Base-by-base conservation (phyloP, 2,797 vertebrate genomes). In the Sebastes taczanowskii region DNA sequence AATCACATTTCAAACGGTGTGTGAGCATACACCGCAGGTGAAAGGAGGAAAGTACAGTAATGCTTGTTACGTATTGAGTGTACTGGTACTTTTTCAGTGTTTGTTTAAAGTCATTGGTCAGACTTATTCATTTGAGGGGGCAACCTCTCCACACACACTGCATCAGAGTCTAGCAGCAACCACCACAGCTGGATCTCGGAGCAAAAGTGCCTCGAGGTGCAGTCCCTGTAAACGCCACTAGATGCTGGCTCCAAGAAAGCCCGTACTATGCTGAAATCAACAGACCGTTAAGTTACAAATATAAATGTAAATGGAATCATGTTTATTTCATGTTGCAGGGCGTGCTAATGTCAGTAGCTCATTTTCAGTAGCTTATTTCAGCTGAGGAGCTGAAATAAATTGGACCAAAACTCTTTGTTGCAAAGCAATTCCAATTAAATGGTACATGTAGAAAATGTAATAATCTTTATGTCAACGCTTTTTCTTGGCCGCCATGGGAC, bases 211-310 rank as follows among this genome's bases (percentile, higher is more conserved):
- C 14, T 58, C 11, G 2, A 25, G 16, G 11, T 74, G 82, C 55
- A 84, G 38, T 83, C 14, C 71, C 71, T 56, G 55, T 76, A 64
- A 84, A 73, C 7, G 8, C 87, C 77, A 69, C 72, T 79, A 74
- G 75, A 84, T 75, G 82, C 69, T 77, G 63, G 56, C 22, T 22
- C 18, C 25, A 60, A 76, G 49, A 77, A 71, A 73, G 70, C 9
- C 32, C 4, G 29, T 3, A 25, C 30, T 27, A 11, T 55, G 5
- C 65, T 61, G 20, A 66, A 32, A 27, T 78, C 63, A 76, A 25
- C 35, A 46, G 3, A 67, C 23, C 7, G 22, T 52, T 84, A 38
- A 59, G 49, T 42, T 71, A 53, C 20, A 67, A 66, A 32, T 14
- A 59, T 18, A 65, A 64, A 68, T 35, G 13, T 61, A 20, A 60